A percentile compares a stretch with the other conserved stretches of the same genome.
These are phyloP conservation scores for Urophycis tenuis DNA, from an alignment of 2,797 vertebrate genomes.

Conservation along the genomic window DNA sequence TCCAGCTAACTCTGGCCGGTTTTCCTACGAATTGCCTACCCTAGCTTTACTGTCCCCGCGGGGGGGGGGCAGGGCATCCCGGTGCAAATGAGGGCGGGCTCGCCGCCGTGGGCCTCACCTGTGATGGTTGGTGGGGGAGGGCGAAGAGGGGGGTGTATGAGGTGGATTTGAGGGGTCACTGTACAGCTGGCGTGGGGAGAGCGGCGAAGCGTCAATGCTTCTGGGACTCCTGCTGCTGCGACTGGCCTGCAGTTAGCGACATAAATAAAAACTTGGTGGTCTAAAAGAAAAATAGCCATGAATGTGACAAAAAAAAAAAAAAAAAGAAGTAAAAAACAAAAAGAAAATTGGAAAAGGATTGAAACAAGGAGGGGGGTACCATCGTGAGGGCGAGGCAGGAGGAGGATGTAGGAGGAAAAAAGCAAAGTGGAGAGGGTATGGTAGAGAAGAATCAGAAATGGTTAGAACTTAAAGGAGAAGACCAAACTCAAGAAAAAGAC, in stretches of 20 bases:
- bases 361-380: conserved; percentile 50
- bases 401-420: conserved; percentile 55
- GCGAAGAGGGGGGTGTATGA: conserved; percentile 64
- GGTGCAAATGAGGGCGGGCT: too few species aligned
- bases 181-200: conserved; percentile 66
- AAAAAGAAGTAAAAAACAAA: conserved; percentile 38
- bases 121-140: conserved; percentile 60
- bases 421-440: conserved; percentile 65
- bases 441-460: conserved; percentile 90
- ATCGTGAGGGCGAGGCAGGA: conserved; percentile 53
- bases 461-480: conserved; percentile 88
- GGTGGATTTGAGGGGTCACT: conserved; percentile 69
- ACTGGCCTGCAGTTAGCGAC: conserved; percentile 97
- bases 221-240: conserved; percentile 74
- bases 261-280: conserved; percentile 99
- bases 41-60: too few species aligned
- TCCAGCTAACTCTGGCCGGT: too few species aligned
- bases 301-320: conserved; percentile 70
- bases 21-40: too few species aligned
- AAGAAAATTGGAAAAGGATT: conserved; percentile 45
- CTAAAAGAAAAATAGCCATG: conserved; percentile 82
- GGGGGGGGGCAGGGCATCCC: too few species aligned
- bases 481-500: conserved; percentile 71
- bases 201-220: conserved; percentile 74
- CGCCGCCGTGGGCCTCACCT: conserved; percentile 53